Base-by-base conservation (phyloP, 2,888 invertebrate species). In the Fragum whitleyi region DNA sequence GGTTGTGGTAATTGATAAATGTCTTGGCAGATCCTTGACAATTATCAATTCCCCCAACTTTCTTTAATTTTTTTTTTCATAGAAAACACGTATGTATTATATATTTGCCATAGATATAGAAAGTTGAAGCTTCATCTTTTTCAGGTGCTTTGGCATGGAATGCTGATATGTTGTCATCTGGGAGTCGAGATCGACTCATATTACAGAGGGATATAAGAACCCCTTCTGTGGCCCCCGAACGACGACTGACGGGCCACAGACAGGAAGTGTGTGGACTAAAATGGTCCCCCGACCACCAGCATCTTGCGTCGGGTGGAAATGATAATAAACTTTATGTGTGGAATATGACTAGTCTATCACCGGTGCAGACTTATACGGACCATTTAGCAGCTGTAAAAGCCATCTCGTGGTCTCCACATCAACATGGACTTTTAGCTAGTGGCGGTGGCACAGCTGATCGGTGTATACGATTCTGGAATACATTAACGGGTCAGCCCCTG, bases 401-500 rank as follows among this genome's bases (percentile, higher is more conserved):
- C 0, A 98, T 99, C 88, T 98, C 99, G 28, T 99, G 99, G 99
- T 99, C 98, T 1, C 99, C 99, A 0, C 99, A 99, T 95, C 99
- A 99, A 94, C 99, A 99, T 94, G 99, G 99, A 0, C 95, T 99
- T 70, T 94, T 99, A 81, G 99, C 99, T 0, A 97, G 97, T 53
- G 99, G 99, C 61, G 99, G 99, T n/a, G 99, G 99, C n/a, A 99
- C 99, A 0, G 99, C 99, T 0, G 99, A 99, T 95, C 95, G 98
- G 32, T 98, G 98, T 93, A 98, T 98, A 84, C 96, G 98, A 26
- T 99, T 99, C 95, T 99, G 99, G 99, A 99, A 99, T 94, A 99
- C 99, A 0, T 95, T 99, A 84, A 99, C 99, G 0, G 98, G 98
- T 11, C 99, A 99, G 94, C 98, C 99, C 1, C 97, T 99, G 97